These are phyloP conservation scores for Tympanoctomys barrerae DNA, from an alignment of 2,797 vertebrate species.

Conservation along the genomic window DNA sequence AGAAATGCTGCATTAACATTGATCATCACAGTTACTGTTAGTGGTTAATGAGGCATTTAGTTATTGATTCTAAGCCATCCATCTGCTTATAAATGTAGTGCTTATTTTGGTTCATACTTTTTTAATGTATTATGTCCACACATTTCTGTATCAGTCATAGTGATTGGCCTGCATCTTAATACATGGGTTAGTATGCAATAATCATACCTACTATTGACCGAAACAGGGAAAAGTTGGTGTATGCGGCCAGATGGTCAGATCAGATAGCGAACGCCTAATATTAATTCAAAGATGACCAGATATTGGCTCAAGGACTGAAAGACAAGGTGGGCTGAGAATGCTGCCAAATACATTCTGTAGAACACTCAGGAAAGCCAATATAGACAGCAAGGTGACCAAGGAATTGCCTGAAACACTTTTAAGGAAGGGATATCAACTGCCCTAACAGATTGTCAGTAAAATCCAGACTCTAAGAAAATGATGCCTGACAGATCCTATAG, in stretches of 20 bases:
- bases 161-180: neutral
- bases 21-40: neutral
- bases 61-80: neutral
- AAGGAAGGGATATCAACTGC: neutral
- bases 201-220: neutral
- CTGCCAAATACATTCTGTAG: neutral
- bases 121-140: neutral
- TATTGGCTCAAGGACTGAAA: neutral
- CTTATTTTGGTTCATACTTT: neutral
- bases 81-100: neutral
- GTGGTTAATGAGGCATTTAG: neutral
- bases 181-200: neutral
- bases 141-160: neutral
- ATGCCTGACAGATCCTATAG: neutral
- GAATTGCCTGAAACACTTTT: neutral
- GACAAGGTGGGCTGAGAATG: neutral
- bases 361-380: neutral
- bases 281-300: neutral
- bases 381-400: neutral
- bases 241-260: neutral
- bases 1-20: neutral
- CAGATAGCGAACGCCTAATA: neutral
- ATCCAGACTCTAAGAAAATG: constrained; percentile 12
- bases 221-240: neutral
- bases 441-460: neutral